Percentiles rank a stretch among this genome's conserved stretches.
Conservation (phyloP, 2,113 vertebrate species). For the Butorides virescens region DNA sequence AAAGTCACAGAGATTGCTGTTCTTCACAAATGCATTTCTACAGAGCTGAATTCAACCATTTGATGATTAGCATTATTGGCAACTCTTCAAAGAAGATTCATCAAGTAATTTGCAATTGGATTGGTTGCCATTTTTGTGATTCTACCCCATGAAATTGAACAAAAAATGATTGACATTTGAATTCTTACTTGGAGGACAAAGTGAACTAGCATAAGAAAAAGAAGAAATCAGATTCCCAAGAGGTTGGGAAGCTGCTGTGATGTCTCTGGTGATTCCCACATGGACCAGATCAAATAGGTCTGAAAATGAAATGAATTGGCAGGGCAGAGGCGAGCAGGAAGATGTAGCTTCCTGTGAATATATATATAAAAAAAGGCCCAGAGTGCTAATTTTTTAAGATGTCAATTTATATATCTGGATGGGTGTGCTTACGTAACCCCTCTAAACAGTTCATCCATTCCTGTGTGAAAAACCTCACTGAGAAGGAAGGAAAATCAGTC, state of each 20-base stretch:
- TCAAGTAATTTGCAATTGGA: slow-evolving; percentile 85
- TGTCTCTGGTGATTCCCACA: slow-evolving; percentile 40
- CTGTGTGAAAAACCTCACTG: background rate
- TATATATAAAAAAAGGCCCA: background rate
- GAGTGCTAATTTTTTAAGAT: background rate
- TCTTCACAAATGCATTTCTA: slow-evolving; percentile 90
- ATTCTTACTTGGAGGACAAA: slow-evolving; percentile 74
- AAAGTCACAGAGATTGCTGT: slow-evolving; percentile 99
- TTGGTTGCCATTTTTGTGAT: slow-evolving; percentile 83
- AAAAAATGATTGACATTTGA: slow-evolving; percentile 80
- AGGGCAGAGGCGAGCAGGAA: background rate
- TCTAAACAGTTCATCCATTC: background rate
- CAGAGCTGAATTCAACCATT: slow-evolving; percentile 87
- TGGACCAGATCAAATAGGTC: background rate
- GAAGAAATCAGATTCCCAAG: slow-evolving; percentile 38
- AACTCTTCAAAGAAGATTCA: slow-evolving; percentile 96
- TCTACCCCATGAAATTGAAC: slow-evolving; percentile 77
- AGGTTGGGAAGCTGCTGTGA: background rate
- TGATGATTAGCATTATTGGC: slow-evolving; percentile 97
- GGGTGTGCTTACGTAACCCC: background rate
- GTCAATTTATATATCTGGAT: background rate
- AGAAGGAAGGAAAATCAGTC: background rate
- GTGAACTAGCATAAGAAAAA: slow-evolving; percentile 53
- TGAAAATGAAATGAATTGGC: background rate
- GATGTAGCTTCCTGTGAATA: background rate